Evolutionary conservation across 2,113 vertebrate genomes (phyloP), one percentile per base, ranked within the genome.

Genomic region (Hemicordylus capensis): DNA sequence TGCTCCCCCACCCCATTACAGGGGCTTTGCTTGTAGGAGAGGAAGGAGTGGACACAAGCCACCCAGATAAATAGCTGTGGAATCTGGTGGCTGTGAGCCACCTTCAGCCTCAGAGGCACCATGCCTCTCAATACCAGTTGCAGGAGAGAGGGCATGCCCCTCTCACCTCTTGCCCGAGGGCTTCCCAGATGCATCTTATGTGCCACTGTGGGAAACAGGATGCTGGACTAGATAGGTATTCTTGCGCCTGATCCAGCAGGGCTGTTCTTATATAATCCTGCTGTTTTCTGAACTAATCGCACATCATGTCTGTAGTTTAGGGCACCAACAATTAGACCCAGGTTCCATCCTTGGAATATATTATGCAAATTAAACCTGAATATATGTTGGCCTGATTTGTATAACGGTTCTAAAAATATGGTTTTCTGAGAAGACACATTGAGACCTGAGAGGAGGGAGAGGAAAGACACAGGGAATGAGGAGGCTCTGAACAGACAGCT

Each of bases 201-300:
- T n/a, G n/a, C n/a, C n/a, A n/a, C n/a, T n/a, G n/a, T n/a, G n/a
- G n/a, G n/a, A n/a, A n/a, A n/a, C n/a, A n/a, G n/a, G n/a, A n/a
- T n/a, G n/a, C n/a, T n/a, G n/a, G n/a, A n/a, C n/a, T n/a, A n/a
- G n/a, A n/a, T n/a, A n/a, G n/a, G n/a, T n/a, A n/a, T n/a, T n/a
- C n/a, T n/a, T n/a, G n/a, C n/a, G n/a, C n/a, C n/a, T n/a, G n/a
- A n/a, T n/a, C n/a, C n/a, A n/a, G n/a, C n/a, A n/a, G n/a, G n/a
- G n/a, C n/a, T n/a, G n/a, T n/a, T n/a, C n/a, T n/a, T n/a, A n/a
- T n/a, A n/a, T n/a, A n/a, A 31, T 48, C 24, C 9, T 28, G 17
- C 22, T 7, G n/a, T 20, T 0, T 3, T 69, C 0, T 17, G 24
- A 0, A 4, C 5, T 34, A 12, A 19, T 37, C 44, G 2, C 2